phyloP scores from a whole-genome alignment of 2,888 invertebrate genomes.

The Perizoma affinitatum region DNA sequence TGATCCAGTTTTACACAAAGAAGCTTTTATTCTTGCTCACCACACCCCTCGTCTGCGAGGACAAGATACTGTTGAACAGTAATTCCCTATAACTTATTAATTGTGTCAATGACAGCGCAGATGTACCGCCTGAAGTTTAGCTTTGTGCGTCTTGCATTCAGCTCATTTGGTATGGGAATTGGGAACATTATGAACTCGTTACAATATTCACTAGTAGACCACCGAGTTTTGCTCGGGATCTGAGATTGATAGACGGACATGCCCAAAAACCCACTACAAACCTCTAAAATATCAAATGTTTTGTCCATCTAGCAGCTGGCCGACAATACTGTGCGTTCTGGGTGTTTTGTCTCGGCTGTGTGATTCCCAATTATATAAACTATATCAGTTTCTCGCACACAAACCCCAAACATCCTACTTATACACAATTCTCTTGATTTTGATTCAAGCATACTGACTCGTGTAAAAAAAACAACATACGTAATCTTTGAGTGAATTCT shows the following conservation, averaged over 20 bases:
- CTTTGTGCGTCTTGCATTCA: slow-evolving; percentile 45
- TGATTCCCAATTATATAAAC: too few relatives aligned
- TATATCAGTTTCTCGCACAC: neutral
- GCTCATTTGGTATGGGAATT: slow-evolving; percentile 37
- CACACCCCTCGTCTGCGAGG: slow-evolving; percentile 53
- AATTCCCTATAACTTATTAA: slow-evolving; percentile 62
- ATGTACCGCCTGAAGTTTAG: slow-evolving; percentile 55
- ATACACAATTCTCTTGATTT: too few relatives aligned
- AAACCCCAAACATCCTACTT: too few relatives aligned
- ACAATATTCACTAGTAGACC: slow-evolving; percentile 3
- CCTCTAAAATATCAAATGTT: too few relatives aligned
- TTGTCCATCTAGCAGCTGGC: too few relatives aligned
- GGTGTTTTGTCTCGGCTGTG: too few relatives aligned
- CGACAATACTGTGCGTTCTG: too few relatives aligned
- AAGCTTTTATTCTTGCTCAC: slow-evolving; percentile 68
- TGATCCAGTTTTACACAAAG: slow-evolving; percentile 64
- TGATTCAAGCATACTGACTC: too few relatives aligned
- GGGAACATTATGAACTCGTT: slow-evolving; percentile 31
- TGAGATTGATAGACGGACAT: too few relatives aligned
- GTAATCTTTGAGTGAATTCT: slow-evolving; percentile 21
- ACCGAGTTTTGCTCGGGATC: too few relatives aligned
- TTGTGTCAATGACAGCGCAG: slow-evolving; percentile 59
- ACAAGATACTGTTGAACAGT: slow-evolving; percentile 53
- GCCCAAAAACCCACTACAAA: too few relatives aligned
- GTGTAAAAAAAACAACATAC: too few relatives aligned